Conservation (phyloP, 2,113 vertebrate species). For the Paralichthys olivaceus region DNA sequence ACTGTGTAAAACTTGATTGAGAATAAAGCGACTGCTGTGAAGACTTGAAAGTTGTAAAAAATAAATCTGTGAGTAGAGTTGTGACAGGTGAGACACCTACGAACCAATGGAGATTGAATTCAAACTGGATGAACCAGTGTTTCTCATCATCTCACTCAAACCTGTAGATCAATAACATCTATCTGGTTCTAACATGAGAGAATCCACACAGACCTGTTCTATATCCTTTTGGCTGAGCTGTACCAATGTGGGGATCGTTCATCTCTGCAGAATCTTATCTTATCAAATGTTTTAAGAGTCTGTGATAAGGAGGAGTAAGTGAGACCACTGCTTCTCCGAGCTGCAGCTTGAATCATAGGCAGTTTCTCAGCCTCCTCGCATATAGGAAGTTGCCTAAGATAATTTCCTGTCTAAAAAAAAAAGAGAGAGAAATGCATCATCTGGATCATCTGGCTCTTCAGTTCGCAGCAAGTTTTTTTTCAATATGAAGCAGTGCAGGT, state of each 20-base stretch:
- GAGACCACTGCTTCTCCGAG: background rate
- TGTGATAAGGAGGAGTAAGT: background rate
- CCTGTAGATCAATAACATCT: background rate
- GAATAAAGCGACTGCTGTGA: background rate
- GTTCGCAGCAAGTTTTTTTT: constrained; percentile 24
- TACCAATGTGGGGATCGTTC: background rate
- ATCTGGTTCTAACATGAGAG: background rate
- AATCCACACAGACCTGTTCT: background rate
- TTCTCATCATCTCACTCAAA: too few species aligned
- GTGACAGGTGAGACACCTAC: background rate
- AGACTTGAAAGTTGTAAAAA: background rate
- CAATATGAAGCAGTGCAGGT: constrained; percentile 26
- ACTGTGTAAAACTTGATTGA: background rate
- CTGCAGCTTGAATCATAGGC: constrained; percentile 19
- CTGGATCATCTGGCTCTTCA: background rate
- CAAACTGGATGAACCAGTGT: background rate
- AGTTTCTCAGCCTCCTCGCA: constrained; percentile 23
- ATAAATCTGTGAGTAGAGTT: background rate
- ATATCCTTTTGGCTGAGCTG: background rate
- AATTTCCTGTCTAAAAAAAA: constrained; percentile 48
- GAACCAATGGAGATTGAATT: too few species aligned
- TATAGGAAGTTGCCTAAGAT: constrained; percentile 48
- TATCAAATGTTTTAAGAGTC: background rate
- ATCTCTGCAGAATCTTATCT: background rate
- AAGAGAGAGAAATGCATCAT: constrained; percentile 39